phyloP scores from a whole-genome alignment of 2,888 invertebrate genomes.

The Galerucella nymphaeae region DNA sequence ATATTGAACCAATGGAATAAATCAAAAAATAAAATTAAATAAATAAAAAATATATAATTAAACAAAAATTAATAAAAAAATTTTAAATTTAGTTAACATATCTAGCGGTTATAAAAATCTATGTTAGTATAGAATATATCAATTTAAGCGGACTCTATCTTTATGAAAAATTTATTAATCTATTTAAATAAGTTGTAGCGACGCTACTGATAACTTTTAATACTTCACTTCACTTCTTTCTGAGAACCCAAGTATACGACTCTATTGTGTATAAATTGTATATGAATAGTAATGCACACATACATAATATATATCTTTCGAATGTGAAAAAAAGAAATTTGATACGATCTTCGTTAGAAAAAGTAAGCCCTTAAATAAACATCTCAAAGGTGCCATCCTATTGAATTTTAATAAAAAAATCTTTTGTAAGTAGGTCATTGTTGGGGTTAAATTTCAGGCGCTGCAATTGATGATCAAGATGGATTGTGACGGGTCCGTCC shows the following conservation, averaged over 20 bases:
- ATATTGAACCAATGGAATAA: no score
- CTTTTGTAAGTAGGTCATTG: constrained; percentile 26
- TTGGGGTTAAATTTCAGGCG: constrained; percentile 30
- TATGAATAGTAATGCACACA: constrained; percentile 29
- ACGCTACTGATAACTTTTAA: not conserved
- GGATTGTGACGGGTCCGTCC: constrained; percentile 39
- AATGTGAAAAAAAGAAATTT: constrained; percentile 43
- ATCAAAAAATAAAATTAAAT: no score
- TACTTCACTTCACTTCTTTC: constrained; percentile 17
- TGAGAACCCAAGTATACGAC: constrained; percentile 16
- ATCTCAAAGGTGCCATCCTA: constrained; percentile 41
- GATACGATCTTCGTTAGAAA: constrained; percentile 47
- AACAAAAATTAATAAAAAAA: no score
- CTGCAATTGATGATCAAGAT: constrained; percentile 43
- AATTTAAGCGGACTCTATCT: no score
- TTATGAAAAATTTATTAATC: no score
- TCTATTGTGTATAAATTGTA: constrained; percentile 28
- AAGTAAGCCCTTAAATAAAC: constrained; percentile 51
- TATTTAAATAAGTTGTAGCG: not conserved
- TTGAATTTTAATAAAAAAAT: constrained; percentile 21
- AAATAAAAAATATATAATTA: no score
- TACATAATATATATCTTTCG: constrained; percentile 2
- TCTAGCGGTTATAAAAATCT: no score
- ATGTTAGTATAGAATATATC: no score
- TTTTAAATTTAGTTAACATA: no score